Base-by-base conservation (phyloP, 2,113 vertebrate species). In the Sorex araneus region DNA sequence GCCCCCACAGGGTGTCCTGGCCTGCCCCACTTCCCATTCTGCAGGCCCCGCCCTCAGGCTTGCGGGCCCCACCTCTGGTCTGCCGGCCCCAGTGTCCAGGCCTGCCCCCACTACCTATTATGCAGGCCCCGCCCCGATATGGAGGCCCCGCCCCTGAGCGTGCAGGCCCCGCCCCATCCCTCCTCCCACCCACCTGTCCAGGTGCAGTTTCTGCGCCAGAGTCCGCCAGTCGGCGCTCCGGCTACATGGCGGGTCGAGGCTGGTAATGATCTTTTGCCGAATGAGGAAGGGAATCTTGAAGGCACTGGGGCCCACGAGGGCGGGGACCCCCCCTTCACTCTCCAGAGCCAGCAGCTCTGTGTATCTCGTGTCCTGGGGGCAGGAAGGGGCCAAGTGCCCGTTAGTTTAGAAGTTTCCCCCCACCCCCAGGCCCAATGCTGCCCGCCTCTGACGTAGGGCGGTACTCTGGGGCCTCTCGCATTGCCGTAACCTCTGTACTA, bases 241-340 rank as follows among this genome's bases (percentile, higher is more conserved):
- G 93, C 98, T 98, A 85, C 98, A 98, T 77, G 99, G 99, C 0
- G 98, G 98, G 73, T 99, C 99, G 97, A 99, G 98, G 98, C 99
- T 99, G 98, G 98, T 99, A 98, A 99, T 99, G 98, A 99, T 99
- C 98, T 99, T 99, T 98, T 99, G 99, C 97, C 99, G 98, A 98
- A 99, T 99, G 97, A 99, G 99, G 98, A 99, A 99, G 63, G 99
- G 99, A 97, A 99, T 99, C 99, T 99, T 99, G 98, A 99, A 99
- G 97, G 99, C 99, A 98, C 99, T 99, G 97, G 99, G 99, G 81
- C 99, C 99, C 83, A 99, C 99, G 96, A 99, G 98, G 96, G 99
- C 99, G 0, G 99, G 98, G 90, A 98, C 98, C 50, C 98, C 99
- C 96, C 97, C 99, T 98, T 99, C 99, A 25, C 98, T 98, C 95